Conservation (phyloP, 2,888 invertebrate species). For the Pocota personata region DNA sequence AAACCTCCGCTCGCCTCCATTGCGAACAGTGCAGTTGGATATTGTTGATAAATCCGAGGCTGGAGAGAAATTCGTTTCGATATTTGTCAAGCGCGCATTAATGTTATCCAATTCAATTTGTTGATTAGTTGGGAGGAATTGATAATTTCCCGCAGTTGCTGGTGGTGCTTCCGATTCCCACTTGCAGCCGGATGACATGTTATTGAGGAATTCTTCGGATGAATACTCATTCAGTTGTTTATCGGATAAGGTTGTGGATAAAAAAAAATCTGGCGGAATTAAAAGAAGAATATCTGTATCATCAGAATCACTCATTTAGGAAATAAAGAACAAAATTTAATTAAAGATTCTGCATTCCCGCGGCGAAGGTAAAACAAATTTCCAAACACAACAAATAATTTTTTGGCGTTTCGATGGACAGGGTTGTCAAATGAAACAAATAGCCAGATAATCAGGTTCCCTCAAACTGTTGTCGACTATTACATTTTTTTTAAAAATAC, state of each 20-base stretch:
- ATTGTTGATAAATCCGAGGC: conserved; percentile 81
- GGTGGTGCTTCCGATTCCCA: conserved; percentile 39
- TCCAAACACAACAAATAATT: background rate
- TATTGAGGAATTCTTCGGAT: conserved; percentile 1
- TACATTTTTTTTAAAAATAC: background rate
- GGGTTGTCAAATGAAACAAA: background rate
- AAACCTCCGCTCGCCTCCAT: conserved; percentile 45
- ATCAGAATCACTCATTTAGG: conserved; percentile 88
- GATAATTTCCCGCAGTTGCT: conserved; percentile 15
- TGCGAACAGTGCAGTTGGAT: conserved; percentile 79
- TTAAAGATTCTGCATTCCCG: background rate
- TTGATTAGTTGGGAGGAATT: conserved; percentile 77
- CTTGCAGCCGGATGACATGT: conserved; percentile 52
- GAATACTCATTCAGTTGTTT: conserved; percentile 46
- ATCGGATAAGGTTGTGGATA: conserved; percentile 79
- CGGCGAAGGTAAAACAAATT: background rate
- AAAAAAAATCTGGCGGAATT: conserved; percentile 90
- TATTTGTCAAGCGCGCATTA: conserved; percentile 78
- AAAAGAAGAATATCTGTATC: conserved; percentile 92
- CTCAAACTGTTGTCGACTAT: background rate
- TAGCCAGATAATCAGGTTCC: background rate
- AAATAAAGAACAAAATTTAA: background rate
- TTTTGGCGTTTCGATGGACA: background rate
- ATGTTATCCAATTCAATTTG: conserved; percentile 80
- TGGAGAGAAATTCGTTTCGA: conserved; percentile 77